Conservation (phyloP, 37 sponge, comb jelly and placozoan species). For the Diacarnus erythraeanus region DNA sequence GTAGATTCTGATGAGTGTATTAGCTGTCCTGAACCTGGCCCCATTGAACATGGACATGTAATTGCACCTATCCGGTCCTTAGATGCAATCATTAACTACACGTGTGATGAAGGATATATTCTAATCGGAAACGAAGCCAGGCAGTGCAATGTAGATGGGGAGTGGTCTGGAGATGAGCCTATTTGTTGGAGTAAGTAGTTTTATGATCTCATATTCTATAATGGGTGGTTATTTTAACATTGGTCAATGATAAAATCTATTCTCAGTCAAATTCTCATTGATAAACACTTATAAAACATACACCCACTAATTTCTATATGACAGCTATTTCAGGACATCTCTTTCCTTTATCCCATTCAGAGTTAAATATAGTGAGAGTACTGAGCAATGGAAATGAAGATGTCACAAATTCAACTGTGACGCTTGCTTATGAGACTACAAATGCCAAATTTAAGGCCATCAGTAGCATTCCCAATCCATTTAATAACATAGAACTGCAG, state of each 20-base stretch:
- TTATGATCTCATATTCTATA: neutral
- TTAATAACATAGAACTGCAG: neutral
- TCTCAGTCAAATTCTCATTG: too few species aligned
- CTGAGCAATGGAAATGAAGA: neutral
- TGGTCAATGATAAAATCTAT: neutral
- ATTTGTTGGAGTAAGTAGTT: conserved; percentile 48
- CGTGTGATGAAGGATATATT: conserved; percentile 14
- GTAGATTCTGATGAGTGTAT: neutral
- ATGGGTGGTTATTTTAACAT: neutral
- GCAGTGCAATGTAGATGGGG: neutral
- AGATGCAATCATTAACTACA: conserved; percentile 1
- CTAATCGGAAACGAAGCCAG: conserved; percentile 13
- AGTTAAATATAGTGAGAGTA: neutral
- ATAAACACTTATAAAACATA: neutral
- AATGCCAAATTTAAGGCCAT: neutral
- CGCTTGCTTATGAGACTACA: neutral
- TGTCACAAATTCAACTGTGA: conserved; percentile 25
- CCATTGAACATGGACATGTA: conserved; percentile 5
- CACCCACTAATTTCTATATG: neutral
- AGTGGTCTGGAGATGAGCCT: conserved; percentile 26
- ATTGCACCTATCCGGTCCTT: neutral
- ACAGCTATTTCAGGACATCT: too few species aligned
- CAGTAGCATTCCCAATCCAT: neutral
- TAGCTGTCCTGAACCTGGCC: conserved; percentile 16
- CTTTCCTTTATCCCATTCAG: too few species aligned